Evolutionary conservation across 35 echinoderm and acorn worm genomes (phyloP), one percentile per base, ranked within the genome.

Genomic region (Apostichopus californicus): DNA sequence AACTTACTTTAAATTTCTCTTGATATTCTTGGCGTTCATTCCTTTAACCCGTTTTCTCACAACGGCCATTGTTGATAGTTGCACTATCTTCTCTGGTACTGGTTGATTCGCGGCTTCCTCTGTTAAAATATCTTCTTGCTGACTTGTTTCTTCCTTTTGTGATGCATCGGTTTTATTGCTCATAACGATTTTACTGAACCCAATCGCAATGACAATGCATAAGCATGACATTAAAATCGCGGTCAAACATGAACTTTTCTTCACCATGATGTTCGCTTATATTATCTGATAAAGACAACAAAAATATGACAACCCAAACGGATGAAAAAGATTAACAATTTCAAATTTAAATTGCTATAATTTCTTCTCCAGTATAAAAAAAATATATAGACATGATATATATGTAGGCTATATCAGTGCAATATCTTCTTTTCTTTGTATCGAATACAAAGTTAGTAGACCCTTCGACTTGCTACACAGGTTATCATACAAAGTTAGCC

Each of bases 1-100:
- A 3, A 85, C 81, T 85, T 59, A 63, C 57, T 58, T 85, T 12
- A 85, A 85, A 85, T 85, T 85, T 59, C 55, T 85, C 81, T 85
- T 85, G 6, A 63, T 85, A 25, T 85, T 85, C 5, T 58, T 59
- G 4, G 81, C 81, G 11, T 58, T 85, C 6, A 63, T 54, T 58
- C 81, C 81, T 85, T 21, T 85, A 60, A 63, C 58, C 4, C 81
- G 57, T 59, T 85, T 85, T 55, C 24, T 85, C 5, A 85, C 81
- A 8, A 85, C 81, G 17, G 81, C 17, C 56, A 85, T 4, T 18
- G 81, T 85, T 9, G 81, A 85, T 11, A 58, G 14, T 10, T 85
- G 54, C 18, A 10, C 17, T 6, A 85, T 14, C 56, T n/a, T 54
- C 13, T 85, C 25, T 17, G 1, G 17, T 6, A 3, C 56, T 10